Evolutionary conservation across 2,888 invertebrate genomes (phyloP).

Genomic region (Macrosiphum euphorbiae): DNA sequence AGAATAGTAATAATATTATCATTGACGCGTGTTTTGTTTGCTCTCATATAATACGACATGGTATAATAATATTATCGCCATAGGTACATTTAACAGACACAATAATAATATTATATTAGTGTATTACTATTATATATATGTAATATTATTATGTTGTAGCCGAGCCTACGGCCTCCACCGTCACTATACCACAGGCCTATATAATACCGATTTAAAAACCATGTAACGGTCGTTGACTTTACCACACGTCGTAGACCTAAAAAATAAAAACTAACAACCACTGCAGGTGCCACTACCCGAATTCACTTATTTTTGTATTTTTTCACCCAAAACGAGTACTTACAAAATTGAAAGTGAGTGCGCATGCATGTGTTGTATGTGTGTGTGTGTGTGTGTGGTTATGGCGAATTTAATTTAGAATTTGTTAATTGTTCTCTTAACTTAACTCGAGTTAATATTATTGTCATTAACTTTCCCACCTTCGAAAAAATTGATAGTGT

Average conservation of each 20-base stretch:
- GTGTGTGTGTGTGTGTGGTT: not conserved
- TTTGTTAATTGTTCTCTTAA: too few species aligned
- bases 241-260: not conserved
- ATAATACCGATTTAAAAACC: constrained; percentile 13
- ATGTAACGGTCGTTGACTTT: constrained; percentile 47
- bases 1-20: not conserved
- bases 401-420: not conserved
- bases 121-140: not conserved
- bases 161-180: not conserved
- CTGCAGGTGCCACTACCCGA: not conserved
- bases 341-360: not conserved
- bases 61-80: constrained; percentile 12
- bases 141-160: not conserved
- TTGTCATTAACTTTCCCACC: too few species aligned
- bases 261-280: not conserved
- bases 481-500: not conserved
- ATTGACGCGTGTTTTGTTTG: constrained; percentile 2
- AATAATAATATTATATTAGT: not conserved
- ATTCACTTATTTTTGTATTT: not conserved
- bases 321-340: not conserved
- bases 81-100: not conserved
- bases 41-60: not conserved
- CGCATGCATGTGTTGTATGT: not conserved
- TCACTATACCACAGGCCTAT: not conserved
- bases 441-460: too few species aligned